Evolutionary conservation across 1,140 invertebrate species (phyloP).

Genomic region (Cotesia vestalis): DNA sequence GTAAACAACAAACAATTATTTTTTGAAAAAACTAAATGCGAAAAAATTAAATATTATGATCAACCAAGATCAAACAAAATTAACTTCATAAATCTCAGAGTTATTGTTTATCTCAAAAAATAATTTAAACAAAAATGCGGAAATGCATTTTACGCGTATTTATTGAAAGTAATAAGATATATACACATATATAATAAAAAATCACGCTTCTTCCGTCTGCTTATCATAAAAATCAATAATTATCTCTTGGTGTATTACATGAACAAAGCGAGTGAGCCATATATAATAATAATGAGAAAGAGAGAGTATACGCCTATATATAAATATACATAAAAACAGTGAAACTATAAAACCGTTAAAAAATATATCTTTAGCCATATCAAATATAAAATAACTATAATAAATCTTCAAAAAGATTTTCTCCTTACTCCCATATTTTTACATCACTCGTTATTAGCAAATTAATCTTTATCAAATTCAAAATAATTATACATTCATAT

Average conservation of each 20-base stretch:
- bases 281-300: constrained; percentile 28
- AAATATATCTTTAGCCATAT: no score
- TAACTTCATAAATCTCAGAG: no score
- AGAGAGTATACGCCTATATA: constrained; percentile 21
- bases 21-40: no score
- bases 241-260: constrained; percentile 36
- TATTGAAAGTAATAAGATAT: neutral
- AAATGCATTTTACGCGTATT: neutral
- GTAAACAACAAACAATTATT: no score
- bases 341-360: constrained; percentile 7
- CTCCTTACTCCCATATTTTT: neutral
- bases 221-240: constrained; percentile 38
- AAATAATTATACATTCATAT: no score
- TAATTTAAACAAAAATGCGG: neutral
- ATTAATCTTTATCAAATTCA: no score
- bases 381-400: neutral
- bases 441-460: no score
- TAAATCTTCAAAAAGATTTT: constrained; percentile 1
- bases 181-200: constrained; percentile 5
- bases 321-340: constrained; percentile 15
- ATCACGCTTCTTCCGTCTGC: constrained; percentile 34
- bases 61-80: no score
- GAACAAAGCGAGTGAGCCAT: constrained; percentile 21
- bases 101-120: no score
- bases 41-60: no score